Evolutionary conservation across 1,140 invertebrate species (phyloP), one percentile per base, ranked within the genome.

Genomic region (Penaeus indicus): DNA sequence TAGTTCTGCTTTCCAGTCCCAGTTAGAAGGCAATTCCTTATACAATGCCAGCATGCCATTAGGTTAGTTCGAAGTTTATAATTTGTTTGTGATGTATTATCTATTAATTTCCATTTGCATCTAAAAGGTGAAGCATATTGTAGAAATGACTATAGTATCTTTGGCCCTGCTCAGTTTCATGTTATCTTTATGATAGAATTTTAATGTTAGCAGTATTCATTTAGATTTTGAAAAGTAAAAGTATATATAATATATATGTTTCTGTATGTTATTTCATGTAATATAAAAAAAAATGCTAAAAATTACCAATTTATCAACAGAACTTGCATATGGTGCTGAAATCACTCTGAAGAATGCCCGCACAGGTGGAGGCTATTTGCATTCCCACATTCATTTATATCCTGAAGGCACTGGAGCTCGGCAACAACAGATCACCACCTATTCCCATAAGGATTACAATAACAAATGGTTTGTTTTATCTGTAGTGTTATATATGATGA

Each of bases 401-500:
- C 98, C 98, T 21, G 97, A 98, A 92, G 97, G 96, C 62, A 93
- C 96, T 61, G 97, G 97, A 2, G 97, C 97, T n/a, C 94, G 95
- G 90, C 98, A 99, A 92, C 98, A 99, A 93, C 98, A 98, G 94
- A 96, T 99, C 77, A 99, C 98, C 27, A 98, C 97, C 0, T 99
- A 99, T 92, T 97, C 97, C 0, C 98, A 99, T 93, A 99, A 99
- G 94, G 98, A 99, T 93, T 97, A 98, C 83, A 99, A 99, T 92
- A 99, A 99, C 93, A 95, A 95, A 90, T 99, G 97, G 97, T 91
- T 96, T 0, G 94, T 99, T 19, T 98, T 98, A 38, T 67, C 18
- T 54, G 5, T 54, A 13, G 16, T 54, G 54, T 54, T 54, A 16
- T 10, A 27, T 60, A 18, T 22, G 19, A 32, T 60, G 25, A 60